These are phyloP conservation scores for Scelioninae gen. 2 DNA, from an alignment of 2,888 invertebrate genomes.

Conservation along the genomic window DNA sequence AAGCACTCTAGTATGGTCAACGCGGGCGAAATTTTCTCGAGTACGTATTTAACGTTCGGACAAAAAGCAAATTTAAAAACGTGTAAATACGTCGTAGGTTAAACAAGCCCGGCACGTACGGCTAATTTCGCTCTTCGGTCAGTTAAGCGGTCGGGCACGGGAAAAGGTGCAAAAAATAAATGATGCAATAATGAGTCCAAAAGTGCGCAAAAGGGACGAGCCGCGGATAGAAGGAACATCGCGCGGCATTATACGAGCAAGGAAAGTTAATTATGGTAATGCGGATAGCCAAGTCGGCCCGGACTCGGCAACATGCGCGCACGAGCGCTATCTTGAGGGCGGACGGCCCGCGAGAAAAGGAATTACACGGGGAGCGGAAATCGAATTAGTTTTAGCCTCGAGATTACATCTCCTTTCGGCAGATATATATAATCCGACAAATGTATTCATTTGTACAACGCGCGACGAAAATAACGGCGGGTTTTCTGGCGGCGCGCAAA, in stretches of 20 bases:
- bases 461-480: slow-evolving; percentile 2
- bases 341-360: slow-evolving; percentile 46
- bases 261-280: slow-evolving; percentile 58
- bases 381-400: slow-evolving; percentile 54
- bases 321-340: slow-evolving; percentile 50
- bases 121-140: slow-evolving; percentile 40
- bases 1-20: slow-evolving; percentile 21
- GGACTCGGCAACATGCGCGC: slow-evolving; percentile 40
- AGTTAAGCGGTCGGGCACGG: slow-evolving; percentile 32
- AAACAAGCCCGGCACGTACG: slow-evolving; percentile 52
- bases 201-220: slow-evolving; percentile 43
- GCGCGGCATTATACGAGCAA: slow-evolving; percentile 50
- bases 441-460: slow-evolving; percentile 39
- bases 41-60: slow-evolving; percentile 23
- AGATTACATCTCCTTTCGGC: slow-evolving; percentile 53
- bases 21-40: slow-evolving; percentile 11
- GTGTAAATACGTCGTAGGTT: slow-evolving; percentile 44
- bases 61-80: slow-evolving; percentile 45
- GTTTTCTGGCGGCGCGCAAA: no score
- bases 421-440: slow-evolving; percentile 41
- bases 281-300: slow-evolving; percentile 44
- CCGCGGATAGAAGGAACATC: slow-evolving; percentile 43
- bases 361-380: slow-evolving; percentile 50
- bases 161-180: slow-evolving; percentile 50
- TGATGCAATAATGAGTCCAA: slow-evolving; percentile 53